Evolutionary conservation across 1,140 invertebrate species (phyloP), one percentile per base, ranked within the genome.

Genomic region (Galleria mellonella): DNA sequence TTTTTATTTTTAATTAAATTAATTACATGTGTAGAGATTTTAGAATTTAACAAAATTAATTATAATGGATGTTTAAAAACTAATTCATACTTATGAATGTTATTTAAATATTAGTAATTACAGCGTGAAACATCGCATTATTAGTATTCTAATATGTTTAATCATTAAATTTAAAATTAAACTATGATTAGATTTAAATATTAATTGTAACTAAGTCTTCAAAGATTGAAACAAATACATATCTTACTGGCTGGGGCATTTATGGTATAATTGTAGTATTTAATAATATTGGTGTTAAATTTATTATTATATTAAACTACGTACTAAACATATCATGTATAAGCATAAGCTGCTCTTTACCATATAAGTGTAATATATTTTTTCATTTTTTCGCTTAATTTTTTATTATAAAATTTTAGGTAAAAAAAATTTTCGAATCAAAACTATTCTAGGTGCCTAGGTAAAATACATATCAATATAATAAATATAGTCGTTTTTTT

Each of bases 231-330:
- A 83, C 69, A 58, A 66, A 76, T 75, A 83, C 73, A 81, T 81
- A 83, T 83, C 74, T 51, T 47, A 55, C 69, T 82, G 81, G 81
- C 77, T 82, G 81, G 70, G 77, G 77, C 76, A 84, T 81, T 78
- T 77, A 77, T n/a, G n/a, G n/a, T n/a, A n/a, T 55, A 61, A 23
- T 23, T 23, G 17, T 66, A 62, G 48, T 43, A 62, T 58, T 57
- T 52, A 40, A 52, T 54, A 70, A 50, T 65, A 75, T 77, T 49
- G 68, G 60, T 75, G 72, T 72, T 75, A 69, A 65, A 68, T 35
- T 29, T 44, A 60, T 29, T 44, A 60, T 48, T 64, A 41, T 50
- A 60, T 55, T 47, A 55, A 65, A 50, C 51, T 53, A 51, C 43
- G 47, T 47, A 36, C 38, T 56, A 56, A 55, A 64, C 59, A 68